These are phyloP conservation scores for Indicator maculatus DNA, from an alignment of 2,113 vertebrate genomes.

Conservation along the genomic window DNA sequence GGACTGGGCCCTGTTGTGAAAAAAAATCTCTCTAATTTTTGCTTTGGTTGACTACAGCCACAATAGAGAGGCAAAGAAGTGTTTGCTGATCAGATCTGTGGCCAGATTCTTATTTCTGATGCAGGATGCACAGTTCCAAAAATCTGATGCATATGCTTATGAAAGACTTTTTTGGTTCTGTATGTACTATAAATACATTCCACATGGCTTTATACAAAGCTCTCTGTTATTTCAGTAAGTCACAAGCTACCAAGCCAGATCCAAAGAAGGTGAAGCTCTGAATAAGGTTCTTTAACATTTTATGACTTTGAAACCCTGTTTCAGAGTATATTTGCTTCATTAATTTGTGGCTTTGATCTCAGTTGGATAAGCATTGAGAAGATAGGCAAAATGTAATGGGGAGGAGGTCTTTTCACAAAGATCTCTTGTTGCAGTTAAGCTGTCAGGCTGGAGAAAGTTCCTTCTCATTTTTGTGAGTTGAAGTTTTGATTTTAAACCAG, in stretches of 20 bases:
- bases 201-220: slow-evolving; percentile 57
- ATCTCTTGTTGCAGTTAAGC: background rate
- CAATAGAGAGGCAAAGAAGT: slow-evolving; percentile 3
- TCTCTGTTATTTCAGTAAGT: slow-evolving; percentile 57
- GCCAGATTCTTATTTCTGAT: slow-evolving; percentile 57
- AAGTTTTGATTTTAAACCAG: background rate
- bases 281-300: slow-evolving; percentile 51
- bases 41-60: background rate
- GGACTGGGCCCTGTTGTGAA: background rate
- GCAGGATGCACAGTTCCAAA: background rate
- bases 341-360: slow-evolving; percentile 46
- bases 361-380: slow-evolving; percentile 14
- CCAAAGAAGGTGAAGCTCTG: slow-evolving; percentile 49
- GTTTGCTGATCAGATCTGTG: slow-evolving; percentile 16
- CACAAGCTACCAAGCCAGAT: slow-evolving; percentile 46
- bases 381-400: background rate
- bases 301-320: slow-evolving; percentile 28
- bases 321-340: slow-evolving; percentile 31
- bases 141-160: slow-evolving; percentile 55
- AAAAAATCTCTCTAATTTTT: background rate
- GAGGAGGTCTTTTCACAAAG: background rate
- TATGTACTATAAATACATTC: slow-evolving; percentile 57
- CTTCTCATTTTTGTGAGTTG: background rate
- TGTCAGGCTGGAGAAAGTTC: background rate
- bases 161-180: slow-evolving; percentile 50